Percentiles rank a stretch among this genome's conserved stretches.
Conservation (phyloP, 2,113 vertebrate species). For the Apistogramma diplotaenia region DNA sequence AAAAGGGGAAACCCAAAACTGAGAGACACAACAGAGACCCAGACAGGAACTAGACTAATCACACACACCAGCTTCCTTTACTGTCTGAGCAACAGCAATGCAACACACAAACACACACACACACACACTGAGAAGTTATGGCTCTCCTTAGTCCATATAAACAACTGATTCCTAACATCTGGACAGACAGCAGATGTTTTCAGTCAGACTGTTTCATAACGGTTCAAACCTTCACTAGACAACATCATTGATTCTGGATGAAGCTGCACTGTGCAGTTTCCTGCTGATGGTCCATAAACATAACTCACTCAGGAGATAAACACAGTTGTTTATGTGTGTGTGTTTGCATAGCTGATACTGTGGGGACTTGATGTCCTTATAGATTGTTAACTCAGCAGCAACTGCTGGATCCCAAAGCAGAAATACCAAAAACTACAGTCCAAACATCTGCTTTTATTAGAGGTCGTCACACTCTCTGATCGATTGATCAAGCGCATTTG, state of each 20-base stretch:
- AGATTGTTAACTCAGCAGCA: neutral
- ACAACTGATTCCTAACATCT: slow-evolving; percentile 11
- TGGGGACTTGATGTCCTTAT: neutral
- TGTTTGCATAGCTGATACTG: neutral
- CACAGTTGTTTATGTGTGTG: neutral
- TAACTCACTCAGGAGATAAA: neutral
- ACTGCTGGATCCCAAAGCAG: fast-evolving
- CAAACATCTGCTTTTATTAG: too few species aligned
- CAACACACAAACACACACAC: neutral
- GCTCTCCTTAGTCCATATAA: neutral
- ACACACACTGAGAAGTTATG: neutral
- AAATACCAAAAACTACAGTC: neutral
- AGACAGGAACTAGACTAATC: slow-evolving; percentile 28
- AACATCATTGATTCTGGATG: neutral
- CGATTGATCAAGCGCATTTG: too few species aligned
- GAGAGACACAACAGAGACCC: slow-evolving; percentile 31
- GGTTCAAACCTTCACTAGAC: neutral
- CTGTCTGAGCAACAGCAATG: slow-evolving; percentile 6
- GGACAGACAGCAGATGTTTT: neutral
- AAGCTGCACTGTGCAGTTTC: neutral
- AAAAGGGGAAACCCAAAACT: slow-evolving; percentile 5
- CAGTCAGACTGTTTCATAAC: neutral
- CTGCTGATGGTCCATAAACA: neutral
- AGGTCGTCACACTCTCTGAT: too few species aligned
- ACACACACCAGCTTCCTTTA: slow-evolving; percentile 3